Conservation (phyloP, 2,888 invertebrate species). For the Lasioglossum zephyrum region DNA sequence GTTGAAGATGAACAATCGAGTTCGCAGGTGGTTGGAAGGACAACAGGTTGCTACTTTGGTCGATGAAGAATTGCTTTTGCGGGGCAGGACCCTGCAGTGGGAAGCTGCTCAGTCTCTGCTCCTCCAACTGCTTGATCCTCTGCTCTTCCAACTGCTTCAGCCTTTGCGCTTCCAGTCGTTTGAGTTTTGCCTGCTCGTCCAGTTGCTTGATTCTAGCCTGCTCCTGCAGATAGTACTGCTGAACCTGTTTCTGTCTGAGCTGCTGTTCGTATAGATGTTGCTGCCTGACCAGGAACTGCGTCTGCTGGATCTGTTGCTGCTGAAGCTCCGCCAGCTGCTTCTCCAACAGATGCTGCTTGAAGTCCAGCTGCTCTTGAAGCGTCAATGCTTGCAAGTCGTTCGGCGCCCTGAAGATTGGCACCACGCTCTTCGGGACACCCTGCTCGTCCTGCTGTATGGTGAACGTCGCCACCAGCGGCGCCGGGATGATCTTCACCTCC, state of each 20-base stretch:
- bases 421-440: conserved; percentile 92
- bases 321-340: conserved; percentile 89
- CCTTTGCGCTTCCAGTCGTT: conserved; percentile 82
- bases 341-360: conserved; percentile 89
- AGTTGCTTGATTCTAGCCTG: conserved; percentile 76
- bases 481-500: conserved; percentile 92
- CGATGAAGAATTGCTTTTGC: conserved; percentile 67
- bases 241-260: conserved; percentile 80
- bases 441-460: conserved; percentile 93
- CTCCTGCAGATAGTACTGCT: conserved; percentile 76
- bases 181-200: conserved; percentile 73
- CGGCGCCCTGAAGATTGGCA: conserved; percentile 88
- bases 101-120: conserved; percentile 82
- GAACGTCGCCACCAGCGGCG: conserved; percentile 93
- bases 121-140: conserved; percentile 77
- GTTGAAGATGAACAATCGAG: conserved; percentile 76
- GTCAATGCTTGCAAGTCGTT: conserved; percentile 80
- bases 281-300: conserved; percentile 88
- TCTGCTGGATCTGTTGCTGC: conserved; percentile 89
- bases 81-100: conserved; percentile 76
- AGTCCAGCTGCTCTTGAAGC: conserved; percentile 85
- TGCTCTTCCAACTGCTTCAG: conserved; percentile 68
- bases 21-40: conserved; percentile 71
- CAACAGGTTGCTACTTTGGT: conserved; percentile 72
- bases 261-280: conserved; percentile 87